Percentiles rank a stretch among this genome's conserved stretches.
Evolutionary conservation across 2,888 invertebrate genomes (phyloP).

Genomic region (Rhorus exstirpatorius): DNA sequence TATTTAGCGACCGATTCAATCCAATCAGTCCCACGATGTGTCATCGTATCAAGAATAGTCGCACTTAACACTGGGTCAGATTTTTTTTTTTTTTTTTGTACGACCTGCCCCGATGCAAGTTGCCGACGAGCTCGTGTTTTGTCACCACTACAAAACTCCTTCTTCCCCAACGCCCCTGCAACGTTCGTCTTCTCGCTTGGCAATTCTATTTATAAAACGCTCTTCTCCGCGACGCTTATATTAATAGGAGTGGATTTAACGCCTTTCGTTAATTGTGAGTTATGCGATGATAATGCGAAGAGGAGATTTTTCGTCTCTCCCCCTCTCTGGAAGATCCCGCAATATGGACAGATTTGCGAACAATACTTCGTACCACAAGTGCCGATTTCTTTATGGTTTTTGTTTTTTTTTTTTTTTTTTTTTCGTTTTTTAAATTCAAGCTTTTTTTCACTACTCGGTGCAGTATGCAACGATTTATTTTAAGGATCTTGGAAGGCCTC

Average conservation of each 20-base stretch:
- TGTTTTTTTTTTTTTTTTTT: background rate
- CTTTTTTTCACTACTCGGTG: too few species aligned
- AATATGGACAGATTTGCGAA: conserved; percentile 32
- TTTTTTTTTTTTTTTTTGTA: conserved; percentile 77
- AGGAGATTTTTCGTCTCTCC: conserved; percentile 18
- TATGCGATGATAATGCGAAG: conserved; percentile 74
- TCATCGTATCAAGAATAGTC: conserved; percentile 82
- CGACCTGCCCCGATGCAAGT: conserved; percentile 80
- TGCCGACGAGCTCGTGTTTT: conserved; percentile 72
- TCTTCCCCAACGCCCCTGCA: conserved; percentile 55
- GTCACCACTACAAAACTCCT: conserved; percentile 67
- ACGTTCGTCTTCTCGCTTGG: conserved; percentile 74
- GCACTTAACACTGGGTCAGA: conserved; percentile 80
- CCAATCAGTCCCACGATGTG: conserved; percentile 80
- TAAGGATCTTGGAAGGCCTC: too few species aligned
- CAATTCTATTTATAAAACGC: conserved; percentile 78
- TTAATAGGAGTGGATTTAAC: conserved; percentile 81
- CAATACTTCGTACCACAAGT: conserved; percentile 4
- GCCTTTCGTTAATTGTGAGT: conserved; percentile 80
- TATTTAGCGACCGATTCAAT: conserved; percentile 73
- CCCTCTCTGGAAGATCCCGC: conserved; percentile 6
- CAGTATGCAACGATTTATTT: too few species aligned
- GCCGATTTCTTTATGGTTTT: background rate
- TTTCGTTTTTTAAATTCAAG: background rate
- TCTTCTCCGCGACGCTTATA: conserved; percentile 80